Conservation (phyloP, 64 coral and sea anemone species). For the Montipora efflorescens region DNA sequence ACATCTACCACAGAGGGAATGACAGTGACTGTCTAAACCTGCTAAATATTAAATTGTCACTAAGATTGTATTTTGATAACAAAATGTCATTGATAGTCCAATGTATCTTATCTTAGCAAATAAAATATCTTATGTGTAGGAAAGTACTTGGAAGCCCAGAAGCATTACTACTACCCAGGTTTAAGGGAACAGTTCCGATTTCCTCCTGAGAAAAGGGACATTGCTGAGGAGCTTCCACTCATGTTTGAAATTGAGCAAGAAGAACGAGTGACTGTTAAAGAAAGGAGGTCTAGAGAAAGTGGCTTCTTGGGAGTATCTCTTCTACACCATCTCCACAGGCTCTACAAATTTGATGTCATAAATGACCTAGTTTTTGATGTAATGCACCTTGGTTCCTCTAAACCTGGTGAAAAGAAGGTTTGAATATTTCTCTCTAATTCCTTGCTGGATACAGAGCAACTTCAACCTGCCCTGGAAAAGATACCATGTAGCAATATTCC, state of each 20-base stretch:
- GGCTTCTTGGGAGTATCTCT: conserved; percentile 40
- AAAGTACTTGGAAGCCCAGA: conserved; percentile 46
- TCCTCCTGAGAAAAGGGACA: conserved; percentile 32
- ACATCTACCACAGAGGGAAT: background rate
- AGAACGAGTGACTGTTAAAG: conserved; percentile 34
- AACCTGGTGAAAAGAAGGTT: conserved; percentile 19
- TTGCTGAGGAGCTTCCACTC: conserved; percentile 27
- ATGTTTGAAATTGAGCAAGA: conserved; percentile 53
- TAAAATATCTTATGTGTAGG: background rate
- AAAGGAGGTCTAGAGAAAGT: conserved; percentile 41
- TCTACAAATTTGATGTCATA: conserved; percentile 57
- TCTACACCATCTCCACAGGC: conserved; percentile 10
- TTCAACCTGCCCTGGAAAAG: conserved; percentile 32
- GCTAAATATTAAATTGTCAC: background rate
- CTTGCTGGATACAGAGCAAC: conserved; percentile 31
- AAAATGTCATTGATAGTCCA: background rate
- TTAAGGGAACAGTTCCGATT: conserved; percentile 30
- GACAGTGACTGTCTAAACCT: too few species aligned
- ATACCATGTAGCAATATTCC: conserved; percentile 19
- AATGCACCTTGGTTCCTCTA: conserved; percentile 35
- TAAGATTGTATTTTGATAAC: background rate
- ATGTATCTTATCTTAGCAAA: background rate
- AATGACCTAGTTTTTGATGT: conserved; percentile 52
- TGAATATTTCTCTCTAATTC: conserved; percentile 19
- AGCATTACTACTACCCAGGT: conserved; percentile 52